Conservation (phyloP, 1,140 invertebrate genomes). For the Pinna nobilis region DNA sequence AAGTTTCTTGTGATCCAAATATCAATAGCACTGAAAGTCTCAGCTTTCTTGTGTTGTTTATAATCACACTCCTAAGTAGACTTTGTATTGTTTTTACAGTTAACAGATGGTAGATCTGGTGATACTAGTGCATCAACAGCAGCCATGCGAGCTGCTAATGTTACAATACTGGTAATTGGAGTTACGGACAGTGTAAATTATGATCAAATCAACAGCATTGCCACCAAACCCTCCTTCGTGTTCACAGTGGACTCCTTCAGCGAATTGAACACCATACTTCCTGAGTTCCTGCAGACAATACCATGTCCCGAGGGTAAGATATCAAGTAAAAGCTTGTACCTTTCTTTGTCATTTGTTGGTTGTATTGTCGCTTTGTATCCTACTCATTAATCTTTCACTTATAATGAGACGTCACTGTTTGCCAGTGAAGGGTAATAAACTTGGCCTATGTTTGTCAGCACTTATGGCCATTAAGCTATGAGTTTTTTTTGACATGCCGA, state of each 20-base stretch:
- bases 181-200: background rate
- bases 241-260: slow-evolving; percentile 13
- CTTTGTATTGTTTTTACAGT: too few relatives aligned
- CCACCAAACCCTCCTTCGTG: background rate
- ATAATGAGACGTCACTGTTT: too few relatives aligned
- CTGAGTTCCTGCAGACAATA: slow-evolving; percentile 9
- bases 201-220: background rate
- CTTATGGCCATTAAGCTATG: too few relatives aligned
- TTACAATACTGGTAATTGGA: slow-evolving; percentile 10
- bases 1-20: too few relatives aligned
- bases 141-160: background rate
- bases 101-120: slow-evolving; percentile 15
- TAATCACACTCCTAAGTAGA: too few relatives aligned
- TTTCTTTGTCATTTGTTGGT: background rate
- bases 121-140: background rate
- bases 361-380: too few relatives aligned
- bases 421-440: too few relatives aligned
- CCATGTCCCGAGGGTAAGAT: slow-evolving; percentile 21
- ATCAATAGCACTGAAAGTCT: too few relatives aligned
- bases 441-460: background rate
- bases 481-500: background rate
- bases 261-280: background rate
- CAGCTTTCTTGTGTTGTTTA: too few relatives aligned
- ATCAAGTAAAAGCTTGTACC: too few relatives aligned
- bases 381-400: too few relatives aligned